Evolutionary conservation across 2,888 invertebrate genomes (phyloP).

Genomic region (Nezara viridula): DNA sequence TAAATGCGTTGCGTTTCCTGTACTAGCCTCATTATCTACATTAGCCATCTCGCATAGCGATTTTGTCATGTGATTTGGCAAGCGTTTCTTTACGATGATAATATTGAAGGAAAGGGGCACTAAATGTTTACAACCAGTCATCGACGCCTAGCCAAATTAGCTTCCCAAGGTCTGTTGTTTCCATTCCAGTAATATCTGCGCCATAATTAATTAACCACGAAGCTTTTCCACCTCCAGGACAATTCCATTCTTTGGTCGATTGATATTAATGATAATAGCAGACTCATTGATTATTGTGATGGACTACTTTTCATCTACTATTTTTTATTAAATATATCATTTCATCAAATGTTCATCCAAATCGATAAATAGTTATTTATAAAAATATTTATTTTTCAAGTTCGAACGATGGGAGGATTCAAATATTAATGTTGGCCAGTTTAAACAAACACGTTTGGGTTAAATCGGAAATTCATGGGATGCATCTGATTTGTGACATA

Average conservation of each 20-base stretch:
- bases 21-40: neutral
- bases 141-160: neutral
- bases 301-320: no score
- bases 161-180: neutral
- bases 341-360: no score
- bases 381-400: no score
- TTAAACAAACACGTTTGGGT: no score
- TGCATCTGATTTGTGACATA: no score
- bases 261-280: no score
- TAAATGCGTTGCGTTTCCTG: neutral
- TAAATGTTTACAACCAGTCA: conserved; percentile 20
- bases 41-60: neutral
- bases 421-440: no score
- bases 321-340: no score
- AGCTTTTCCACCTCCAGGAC: neutral
- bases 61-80: neutral
- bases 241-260: neutral
- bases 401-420: no score
- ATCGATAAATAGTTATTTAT: no score
- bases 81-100: neutral
- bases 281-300: no score
- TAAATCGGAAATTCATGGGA: no score
- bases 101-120: neutral
- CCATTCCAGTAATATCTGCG: neutral
- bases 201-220: neutral